Conservation (phyloP, 2,797 vertebrate species). For the Rhinichthys osculus region DNA sequence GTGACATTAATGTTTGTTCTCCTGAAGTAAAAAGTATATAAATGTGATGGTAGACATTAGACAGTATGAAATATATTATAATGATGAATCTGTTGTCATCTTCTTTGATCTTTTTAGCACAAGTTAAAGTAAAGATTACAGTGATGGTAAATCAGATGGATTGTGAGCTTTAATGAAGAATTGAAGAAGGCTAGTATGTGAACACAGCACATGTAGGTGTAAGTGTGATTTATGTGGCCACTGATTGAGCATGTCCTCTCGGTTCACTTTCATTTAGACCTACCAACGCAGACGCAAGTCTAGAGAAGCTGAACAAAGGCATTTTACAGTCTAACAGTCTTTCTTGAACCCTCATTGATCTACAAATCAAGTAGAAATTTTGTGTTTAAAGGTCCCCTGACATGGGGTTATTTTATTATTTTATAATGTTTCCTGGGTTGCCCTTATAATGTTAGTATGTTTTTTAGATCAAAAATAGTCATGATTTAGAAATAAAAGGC, state of each 20-base stretch:
- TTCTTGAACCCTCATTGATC: background rate
- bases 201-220: conserved; percentile 33
- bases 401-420: no score
- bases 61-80: background rate
- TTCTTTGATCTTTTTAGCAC: background rate
- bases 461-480: no score
- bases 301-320: conserved; percentile 4
- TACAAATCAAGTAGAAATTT: background rate
- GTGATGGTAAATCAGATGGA: conserved; percentile 1
- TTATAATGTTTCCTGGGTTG: no score
- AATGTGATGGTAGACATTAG: background rate
- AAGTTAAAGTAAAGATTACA: background rate
- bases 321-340: conserved; percentile 1
- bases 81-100: background rate
- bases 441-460: no score
- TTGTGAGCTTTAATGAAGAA: background rate
- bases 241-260: conserved; percentile 34
- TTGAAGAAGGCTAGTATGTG: background rate
- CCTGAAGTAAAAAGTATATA: background rate
- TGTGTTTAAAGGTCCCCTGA: background rate
- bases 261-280: conserved; percentile 23
- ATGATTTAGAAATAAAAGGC: no score
- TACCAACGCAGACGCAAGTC: background rate
- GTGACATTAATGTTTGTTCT: background rate
- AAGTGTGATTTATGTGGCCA: conserved; percentile 45